These are phyloP conservation scores for Rynchops niger DNA, from an alignment of 2,113 vertebrate species.

Conservation along the genomic window DNA sequence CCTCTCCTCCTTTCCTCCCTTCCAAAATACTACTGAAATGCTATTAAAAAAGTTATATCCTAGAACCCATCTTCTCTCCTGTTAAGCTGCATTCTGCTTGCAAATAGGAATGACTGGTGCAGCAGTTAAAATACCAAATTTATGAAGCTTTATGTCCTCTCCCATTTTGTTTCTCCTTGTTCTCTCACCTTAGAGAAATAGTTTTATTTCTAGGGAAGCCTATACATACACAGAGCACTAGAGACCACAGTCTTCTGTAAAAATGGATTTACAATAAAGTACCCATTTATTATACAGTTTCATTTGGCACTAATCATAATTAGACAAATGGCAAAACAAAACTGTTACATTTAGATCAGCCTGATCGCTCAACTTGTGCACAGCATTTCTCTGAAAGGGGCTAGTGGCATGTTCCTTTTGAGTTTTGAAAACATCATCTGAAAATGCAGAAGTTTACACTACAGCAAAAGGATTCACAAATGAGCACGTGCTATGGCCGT, in stretches of 20 bases:
- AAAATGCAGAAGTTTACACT: not conserved
- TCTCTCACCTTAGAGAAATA: not conserved
- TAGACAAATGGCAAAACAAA: not conserved
- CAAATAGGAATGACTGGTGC: not conserved
- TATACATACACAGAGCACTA: not conserved
- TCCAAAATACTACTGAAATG: not conserved
- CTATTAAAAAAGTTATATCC: not conserved
- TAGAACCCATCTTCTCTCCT: not conserved
- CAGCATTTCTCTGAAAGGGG: not conserved
- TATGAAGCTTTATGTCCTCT: not conserved
- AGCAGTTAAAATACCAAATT: not conserved
- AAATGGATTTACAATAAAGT: not conserved
- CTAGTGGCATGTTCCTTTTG: not conserved
- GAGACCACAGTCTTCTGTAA: not conserved
- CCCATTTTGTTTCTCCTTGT: not conserved
- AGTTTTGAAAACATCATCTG: not conserved
- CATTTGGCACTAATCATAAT: conserved; percentile 19
- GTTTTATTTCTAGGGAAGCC: not conserved
- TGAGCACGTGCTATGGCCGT: no score
- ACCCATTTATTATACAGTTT: not conserved
- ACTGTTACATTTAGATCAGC: not conserved
- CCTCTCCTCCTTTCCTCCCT: not conserved
- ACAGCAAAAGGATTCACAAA: not conserved
- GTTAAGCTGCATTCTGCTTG: not conserved
- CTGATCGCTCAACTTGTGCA: not conserved